Base-by-base conservation (phyloP, 2,888 invertebrate species). In the Sarcophaga caerulescens region DNA sequence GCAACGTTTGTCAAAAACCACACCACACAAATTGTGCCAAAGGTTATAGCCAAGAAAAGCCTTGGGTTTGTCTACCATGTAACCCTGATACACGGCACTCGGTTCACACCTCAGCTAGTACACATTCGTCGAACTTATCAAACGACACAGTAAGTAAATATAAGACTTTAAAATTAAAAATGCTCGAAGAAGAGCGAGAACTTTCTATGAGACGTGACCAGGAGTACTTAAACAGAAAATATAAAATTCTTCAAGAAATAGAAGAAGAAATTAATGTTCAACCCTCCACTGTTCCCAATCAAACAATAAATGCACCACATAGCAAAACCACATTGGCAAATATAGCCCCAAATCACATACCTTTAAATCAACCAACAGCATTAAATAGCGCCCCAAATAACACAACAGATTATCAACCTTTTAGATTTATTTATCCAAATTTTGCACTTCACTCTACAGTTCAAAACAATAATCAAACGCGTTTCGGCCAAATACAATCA, bases 111-210 rank as follows among this genome's bases (percentile, higher is more conserved):
- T 45, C 45, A 45, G 45, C 73, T 45, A 73, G 62, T 19, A 45
- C 71, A 59, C 60, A 71, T 44, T 71, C 71, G 12, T 60, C 71
- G 12, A 23, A 59, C 17, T 4, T 35, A n/a, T 70, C 70, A 25
- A 71, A 71, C 23, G 70, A 57, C 23, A 57, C 69, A 8, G 52
- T 69, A 21, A 75, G 81, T 52, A 45, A 69, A 57, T 75, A 52
- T 14, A 81, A 62, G 6, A 2, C 57, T 23, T 44, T 75, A 11
- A 69, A 69, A 60, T 44, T 75, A 70, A 35, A 77, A 77, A 71
- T 12, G 52, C 8, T 78, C 45, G 83, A 83, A 35, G 78, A 83
- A 68, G 83, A 83, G 52, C 73, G 71, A 23, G 63, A 74, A 68
- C 52, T 78, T 10, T 17, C 44, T 5, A 52, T 71, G 17, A 45